phyloP scores from a whole-genome alignment of 1,140 invertebrate species.

The Globodera ellingtonae region DNA sequence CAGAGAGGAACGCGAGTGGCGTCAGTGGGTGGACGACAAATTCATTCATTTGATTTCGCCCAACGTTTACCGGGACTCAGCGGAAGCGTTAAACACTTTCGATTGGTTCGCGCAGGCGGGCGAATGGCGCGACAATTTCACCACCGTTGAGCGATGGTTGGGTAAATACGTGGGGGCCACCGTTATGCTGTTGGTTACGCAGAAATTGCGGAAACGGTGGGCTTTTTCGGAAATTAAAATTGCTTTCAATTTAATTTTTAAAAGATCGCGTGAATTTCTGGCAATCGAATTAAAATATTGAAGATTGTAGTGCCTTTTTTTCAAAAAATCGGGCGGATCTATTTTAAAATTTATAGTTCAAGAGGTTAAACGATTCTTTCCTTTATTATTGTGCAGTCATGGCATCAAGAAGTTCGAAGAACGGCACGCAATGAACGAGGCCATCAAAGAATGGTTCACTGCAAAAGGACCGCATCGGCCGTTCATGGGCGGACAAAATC shows the following conservation, averaged over 20 bases:
- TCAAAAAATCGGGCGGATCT: too few species aligned
- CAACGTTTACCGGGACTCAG: conserved; percentile 86
- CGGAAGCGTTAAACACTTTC: conserved; percentile 85
- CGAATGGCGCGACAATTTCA: conserved; percentile 87
- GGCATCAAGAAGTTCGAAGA: conserved; percentile 82
- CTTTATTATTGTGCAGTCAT: conserved; percentile 58
- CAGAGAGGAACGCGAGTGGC: conserved; percentile 89
- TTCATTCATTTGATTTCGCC: conserved; percentile 77
- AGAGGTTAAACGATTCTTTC: not conserved
- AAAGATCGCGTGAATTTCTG: not conserved
- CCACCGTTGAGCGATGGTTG: conserved; percentile 78
- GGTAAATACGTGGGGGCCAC: conserved; percentile 90
- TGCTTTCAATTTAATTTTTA: conserved; percentile 1
- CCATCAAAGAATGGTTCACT: conserved; percentile 74
- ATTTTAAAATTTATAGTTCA: too few species aligned
- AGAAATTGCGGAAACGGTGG: conserved; percentile 81
- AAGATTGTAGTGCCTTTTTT: too few species aligned
- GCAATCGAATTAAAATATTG: too few species aligned
- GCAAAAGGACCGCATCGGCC: conserved; percentile 73
- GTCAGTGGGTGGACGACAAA: conserved; percentile 84
- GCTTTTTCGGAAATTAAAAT: conserved; percentile 30
- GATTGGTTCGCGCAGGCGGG: conserved; percentile 87
- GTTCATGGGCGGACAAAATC: conserved; percentile 81
- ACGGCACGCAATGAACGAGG: conserved; percentile 84
- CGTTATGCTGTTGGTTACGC: conserved; percentile 91